phyloP scores from a whole-genome alignment of 2,113 vertebrate species.

The Uria aalge region DNA sequence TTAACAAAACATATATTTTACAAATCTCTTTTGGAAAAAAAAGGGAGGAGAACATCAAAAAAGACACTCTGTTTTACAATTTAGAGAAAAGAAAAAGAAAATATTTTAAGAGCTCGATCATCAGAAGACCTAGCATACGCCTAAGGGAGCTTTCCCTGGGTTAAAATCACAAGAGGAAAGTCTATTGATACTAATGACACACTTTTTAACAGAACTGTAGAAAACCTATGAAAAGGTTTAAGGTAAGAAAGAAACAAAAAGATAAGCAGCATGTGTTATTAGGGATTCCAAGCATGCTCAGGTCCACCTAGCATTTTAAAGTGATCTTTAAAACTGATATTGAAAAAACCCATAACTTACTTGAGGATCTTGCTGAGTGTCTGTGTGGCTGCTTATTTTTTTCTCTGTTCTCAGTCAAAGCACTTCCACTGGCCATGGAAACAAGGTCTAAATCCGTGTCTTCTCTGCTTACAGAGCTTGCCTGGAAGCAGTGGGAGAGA shows the following conservation, averaged over 20 bases:
- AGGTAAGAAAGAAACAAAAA: slow-evolving; percentile 9
- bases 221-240: slow-evolving; percentile 15
- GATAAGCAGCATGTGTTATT: not conserved
- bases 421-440: slow-evolving; percentile 74
- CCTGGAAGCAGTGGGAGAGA: slow-evolving; percentile 83
- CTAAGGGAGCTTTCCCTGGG: not conserved
- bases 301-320: slow-evolving; percentile 42
- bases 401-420: slow-evolving; percentile 76
- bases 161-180: slow-evolving; percentile 44
- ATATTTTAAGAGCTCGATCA: not conserved
- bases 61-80: not conserved
- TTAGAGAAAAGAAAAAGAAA: not conserved
- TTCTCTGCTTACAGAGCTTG: slow-evolving; percentile 81
- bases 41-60: not conserved
- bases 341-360: slow-evolving; percentile 82
- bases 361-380: slow-evolving; percentile 74
- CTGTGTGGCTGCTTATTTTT: slow-evolving; percentile 74
- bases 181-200: not conserved
- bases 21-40: not conserved
- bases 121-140: not conserved
- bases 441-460: slow-evolving; percentile 77
- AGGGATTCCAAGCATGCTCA: slow-evolving; percentile 1
- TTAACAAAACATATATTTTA: not conserved
- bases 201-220: not conserved
- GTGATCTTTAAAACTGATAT: slow-evolving; percentile 66